phyloP scores from a whole-genome alignment of 1,140 invertebrate genomes.

The Danaus plexippus region DNA sequence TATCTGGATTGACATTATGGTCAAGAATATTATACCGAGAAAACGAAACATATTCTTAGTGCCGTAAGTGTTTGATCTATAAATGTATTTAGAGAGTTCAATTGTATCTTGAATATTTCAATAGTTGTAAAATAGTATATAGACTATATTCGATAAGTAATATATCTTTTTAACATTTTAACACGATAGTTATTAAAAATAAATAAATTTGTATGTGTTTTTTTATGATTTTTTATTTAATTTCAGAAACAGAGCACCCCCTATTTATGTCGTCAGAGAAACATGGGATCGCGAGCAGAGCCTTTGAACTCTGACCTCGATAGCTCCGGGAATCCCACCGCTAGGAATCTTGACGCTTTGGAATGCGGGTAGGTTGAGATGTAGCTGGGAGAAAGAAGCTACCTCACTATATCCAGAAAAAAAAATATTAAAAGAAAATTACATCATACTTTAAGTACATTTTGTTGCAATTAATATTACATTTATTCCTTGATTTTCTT shows the following conservation, averaged over 20 bases:
- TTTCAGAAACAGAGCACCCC: conserved; percentile 81
- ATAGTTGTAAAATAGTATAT: no score
- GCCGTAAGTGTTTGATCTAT: no score
- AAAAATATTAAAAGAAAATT: no score
- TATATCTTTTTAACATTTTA: no score
- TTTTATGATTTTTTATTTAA: not conserved
- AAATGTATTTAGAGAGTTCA: no score
- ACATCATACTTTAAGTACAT: not conserved
- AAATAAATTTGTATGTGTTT: not conserved
- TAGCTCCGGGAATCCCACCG: conserved; percentile 23
- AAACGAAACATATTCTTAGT: no score
- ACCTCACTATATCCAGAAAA: no score
- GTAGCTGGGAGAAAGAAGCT: not conserved
- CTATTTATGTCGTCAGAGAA: conserved; percentile 83
- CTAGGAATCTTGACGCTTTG: conserved; percentile 57
- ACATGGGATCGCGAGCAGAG: conserved; percentile 64
- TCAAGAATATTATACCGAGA: no score
- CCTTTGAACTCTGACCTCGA: conserved; percentile 43
- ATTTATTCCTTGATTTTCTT: not conserved
- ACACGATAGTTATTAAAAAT: no score
- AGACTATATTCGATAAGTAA: no score
- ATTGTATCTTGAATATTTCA: no score
- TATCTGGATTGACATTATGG: no score
- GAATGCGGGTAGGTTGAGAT: conserved; percentile 44
- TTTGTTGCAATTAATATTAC: not conserved